phyloP scores from a whole-genome alignment of 2,113 vertebrate genomes.

The Tupaia tana region DNA sequence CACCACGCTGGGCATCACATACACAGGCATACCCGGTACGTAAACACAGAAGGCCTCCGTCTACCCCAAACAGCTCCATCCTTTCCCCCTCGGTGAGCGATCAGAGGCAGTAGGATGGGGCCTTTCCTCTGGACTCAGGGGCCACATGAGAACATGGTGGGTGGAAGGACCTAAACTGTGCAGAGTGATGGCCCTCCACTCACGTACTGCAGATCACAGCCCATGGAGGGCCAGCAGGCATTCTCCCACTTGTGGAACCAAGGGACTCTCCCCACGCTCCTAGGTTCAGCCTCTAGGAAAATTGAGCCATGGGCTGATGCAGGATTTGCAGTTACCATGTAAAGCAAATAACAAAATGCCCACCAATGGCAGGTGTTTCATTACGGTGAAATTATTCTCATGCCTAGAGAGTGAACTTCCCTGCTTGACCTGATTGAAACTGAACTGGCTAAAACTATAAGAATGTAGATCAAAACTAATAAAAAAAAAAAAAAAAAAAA shows the following conservation, averaged over 20 bases:
- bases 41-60: background rate
- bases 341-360: background rate
- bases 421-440: background rate
- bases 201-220: background rate
- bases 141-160: fast-evolving
- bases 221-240: background rate
- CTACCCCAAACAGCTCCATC: background rate
- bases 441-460: background rate
- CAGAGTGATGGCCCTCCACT: fast-evolving
- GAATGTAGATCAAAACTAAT: background rate
- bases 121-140: background rate
- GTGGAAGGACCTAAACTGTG: background rate
- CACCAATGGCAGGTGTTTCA: background rate
- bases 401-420: background rate
- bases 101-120: background rate
- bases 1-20: background rate
- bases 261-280: no score
- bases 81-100: background rate
- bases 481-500: background rate
- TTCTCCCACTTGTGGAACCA: no score
- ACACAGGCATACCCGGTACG: background rate
- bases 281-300: background rate
- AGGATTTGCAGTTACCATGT: background rate
- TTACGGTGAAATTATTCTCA: background rate
- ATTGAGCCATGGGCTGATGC: background rate